phyloP scores from a whole-genome alignment of 2,113 vertebrate species.

The Rhombomys opimus region DNA sequence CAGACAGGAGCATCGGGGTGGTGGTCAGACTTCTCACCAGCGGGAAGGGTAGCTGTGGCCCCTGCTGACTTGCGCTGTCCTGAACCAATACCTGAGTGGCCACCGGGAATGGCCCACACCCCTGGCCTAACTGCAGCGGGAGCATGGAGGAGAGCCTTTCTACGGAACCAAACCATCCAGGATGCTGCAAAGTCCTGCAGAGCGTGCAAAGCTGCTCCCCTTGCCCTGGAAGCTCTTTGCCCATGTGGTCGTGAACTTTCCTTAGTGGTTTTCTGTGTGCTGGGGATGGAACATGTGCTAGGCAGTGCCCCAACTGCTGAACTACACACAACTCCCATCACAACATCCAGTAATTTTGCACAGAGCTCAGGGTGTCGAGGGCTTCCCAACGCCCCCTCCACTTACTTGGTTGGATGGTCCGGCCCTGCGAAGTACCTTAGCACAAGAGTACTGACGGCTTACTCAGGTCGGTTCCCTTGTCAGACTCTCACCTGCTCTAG shows the following conservation, averaged over 20 bases:
- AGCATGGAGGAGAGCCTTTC: not conserved
- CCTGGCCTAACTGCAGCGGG: no score
- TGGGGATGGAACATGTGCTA: not conserved
- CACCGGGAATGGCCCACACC: not conserved
- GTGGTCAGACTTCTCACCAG: not conserved
- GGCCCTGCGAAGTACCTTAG: not conserved
- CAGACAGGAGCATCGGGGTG: rapidly evolving
- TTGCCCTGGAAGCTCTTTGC: not conserved
- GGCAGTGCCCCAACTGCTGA: not conserved
- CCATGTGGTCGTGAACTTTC: not conserved
- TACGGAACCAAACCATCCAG: not conserved
- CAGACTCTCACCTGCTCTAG: not conserved
- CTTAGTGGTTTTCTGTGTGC: not conserved
- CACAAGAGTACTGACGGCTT: rapidly evolving
- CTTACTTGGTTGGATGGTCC: not conserved
- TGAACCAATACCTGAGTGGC: not conserved
- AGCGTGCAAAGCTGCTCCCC: not conserved
- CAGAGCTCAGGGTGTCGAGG: not conserved
- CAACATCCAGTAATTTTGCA: not conserved
- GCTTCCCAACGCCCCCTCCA: not conserved
- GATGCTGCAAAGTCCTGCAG: not conserved
- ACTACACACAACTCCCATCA: not conserved
- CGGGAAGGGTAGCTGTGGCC: not conserved
- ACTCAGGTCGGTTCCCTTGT: rapidly evolving
- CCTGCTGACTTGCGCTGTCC: not conserved